Evolutionary conservation across 2,797 vertebrate species (phyloP).

Genomic region (Vespertilio murinus): DNA sequence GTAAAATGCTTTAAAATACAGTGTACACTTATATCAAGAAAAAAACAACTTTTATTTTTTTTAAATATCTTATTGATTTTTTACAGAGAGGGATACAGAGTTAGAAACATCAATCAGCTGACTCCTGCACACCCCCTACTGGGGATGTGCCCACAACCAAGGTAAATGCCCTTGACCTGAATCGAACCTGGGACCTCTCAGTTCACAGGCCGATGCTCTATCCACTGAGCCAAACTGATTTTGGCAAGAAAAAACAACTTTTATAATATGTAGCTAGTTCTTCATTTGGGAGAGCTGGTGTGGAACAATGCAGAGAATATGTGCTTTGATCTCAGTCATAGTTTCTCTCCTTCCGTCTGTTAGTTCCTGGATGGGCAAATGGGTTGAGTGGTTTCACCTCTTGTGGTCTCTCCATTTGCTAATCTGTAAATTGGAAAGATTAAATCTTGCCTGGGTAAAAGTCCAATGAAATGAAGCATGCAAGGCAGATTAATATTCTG

Average conservation of each 20-base stretch:
- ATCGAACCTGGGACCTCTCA: too few species aligned
- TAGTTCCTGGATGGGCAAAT: not conserved
- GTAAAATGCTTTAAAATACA: constrained; percentile 30
- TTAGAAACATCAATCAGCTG: too few species aligned
- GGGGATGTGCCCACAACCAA: too few species aligned
- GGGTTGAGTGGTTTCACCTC: not conserved
- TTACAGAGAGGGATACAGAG: too few species aligned
- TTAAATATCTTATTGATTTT: too few species aligned
- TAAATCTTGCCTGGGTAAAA: constrained; percentile 1
- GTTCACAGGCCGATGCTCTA: too few species aligned
- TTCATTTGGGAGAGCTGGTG: not conserved
- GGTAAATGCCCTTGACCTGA: too few species aligned
- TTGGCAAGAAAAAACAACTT: not conserved
- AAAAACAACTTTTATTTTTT: not conserved
- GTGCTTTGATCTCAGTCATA: not conserved
- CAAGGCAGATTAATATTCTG: not conserved
- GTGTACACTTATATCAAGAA: not conserved
- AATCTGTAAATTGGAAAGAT: constrained; percentile 11
- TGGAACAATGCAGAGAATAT: not conserved
- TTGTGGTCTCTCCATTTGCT: not conserved
- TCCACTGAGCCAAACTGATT: too few species aligned
- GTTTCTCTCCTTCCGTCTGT: not conserved
- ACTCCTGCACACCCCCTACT: too few species aligned
- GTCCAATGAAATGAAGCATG: not conserved
- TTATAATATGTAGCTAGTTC: not conserved